phyloP scores from a whole-genome alignment of 2,113 vertebrate genomes.

The Callospermophilus lateralis region DNA sequence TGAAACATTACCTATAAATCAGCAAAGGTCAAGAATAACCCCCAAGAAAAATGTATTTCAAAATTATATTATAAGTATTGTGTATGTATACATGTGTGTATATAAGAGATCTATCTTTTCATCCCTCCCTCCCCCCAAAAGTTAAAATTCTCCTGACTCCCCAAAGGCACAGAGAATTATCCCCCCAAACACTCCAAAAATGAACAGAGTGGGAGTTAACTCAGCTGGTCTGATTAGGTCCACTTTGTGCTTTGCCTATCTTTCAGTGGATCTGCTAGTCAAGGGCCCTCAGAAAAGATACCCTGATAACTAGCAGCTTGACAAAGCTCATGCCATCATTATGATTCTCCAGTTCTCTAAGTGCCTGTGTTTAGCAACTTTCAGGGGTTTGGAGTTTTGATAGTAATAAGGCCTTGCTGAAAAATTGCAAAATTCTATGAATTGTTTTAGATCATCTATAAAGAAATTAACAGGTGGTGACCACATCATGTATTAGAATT shows the following conservation, averaged over 20 bases:
- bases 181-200: neutral
- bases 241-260: neutral
- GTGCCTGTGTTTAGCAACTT: neutral
- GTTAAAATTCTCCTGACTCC: neutral
- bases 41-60: neutral
- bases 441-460: slow-evolving; percentile 1
- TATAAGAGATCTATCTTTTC: neutral
- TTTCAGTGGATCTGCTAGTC: neutral
- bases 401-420: neutral
- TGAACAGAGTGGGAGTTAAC: neutral
- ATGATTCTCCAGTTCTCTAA: neutral
- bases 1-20: slow-evolving; percentile 8
- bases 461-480: neutral
- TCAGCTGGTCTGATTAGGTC: neutral
- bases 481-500: neutral
- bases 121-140: neutral
- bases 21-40: neutral
- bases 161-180: neutral
- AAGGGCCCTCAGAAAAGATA: neutral
- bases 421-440: slow-evolving; percentile 8
- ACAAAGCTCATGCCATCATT: neutral
- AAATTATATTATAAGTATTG: neutral
- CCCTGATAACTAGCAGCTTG: neutral
- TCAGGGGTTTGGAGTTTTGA: neutral
- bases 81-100: neutral